Evolutionary conservation across 2,113 vertebrate species (phyloP).

Genomic region (Synodontis membranacea): DNA sequence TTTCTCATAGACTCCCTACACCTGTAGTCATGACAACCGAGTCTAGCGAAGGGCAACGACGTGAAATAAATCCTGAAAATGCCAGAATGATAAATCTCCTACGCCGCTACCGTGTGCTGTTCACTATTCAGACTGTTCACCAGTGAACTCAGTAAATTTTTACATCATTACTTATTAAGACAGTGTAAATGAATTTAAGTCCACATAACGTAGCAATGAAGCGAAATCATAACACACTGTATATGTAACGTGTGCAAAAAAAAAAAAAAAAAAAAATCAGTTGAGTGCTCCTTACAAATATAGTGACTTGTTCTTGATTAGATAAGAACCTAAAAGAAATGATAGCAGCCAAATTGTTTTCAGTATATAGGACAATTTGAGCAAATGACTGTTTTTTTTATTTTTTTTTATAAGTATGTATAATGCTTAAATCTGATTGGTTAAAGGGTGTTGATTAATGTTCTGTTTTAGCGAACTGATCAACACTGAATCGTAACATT

Average conservation of each 20-base stretch:
- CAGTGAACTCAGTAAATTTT: background rate
- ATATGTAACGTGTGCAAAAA: background rate
- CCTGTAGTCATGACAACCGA: conserved; percentile 19
- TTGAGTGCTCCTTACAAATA: background rate
- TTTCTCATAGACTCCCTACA: background rate
- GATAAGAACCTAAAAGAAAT: background rate
- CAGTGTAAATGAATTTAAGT: background rate
- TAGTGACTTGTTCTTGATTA: background rate
- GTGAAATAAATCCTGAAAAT: background rate
- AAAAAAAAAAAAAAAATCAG: background rate
- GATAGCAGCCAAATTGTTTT: background rate
- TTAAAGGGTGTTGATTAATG: background rate
- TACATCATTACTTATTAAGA: background rate
- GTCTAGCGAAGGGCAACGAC: background rate
- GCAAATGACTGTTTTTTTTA: background rate
- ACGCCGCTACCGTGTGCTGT: background rate
- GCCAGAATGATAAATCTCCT: background rate
- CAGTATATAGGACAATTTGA: background rate
- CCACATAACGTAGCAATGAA: background rate
- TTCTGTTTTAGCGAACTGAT: background rate
- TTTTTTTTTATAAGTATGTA: too few species aligned
- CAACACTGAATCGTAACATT: background rate
- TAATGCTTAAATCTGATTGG: background rate
- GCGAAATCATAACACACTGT: background rate
- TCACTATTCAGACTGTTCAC: background rate